These are phyloP conservation scores for Aptenodytes patagonicus DNA, from an alignment of 2,113 vertebrate species.

Conservation along the genomic window DNA sequence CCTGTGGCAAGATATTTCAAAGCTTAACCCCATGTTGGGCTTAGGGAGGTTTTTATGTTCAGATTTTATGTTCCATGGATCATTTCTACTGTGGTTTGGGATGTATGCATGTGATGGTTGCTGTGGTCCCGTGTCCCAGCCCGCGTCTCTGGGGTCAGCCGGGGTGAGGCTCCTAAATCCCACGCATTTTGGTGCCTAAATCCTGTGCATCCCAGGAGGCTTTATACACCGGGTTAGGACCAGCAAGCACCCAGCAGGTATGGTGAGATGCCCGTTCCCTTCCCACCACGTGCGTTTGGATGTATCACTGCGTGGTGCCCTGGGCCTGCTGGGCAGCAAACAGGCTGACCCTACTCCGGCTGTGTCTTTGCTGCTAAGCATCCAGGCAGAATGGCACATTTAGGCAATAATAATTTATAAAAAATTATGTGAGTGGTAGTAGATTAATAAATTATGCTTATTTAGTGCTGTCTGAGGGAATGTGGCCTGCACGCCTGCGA, in stretches of 20 bases:
- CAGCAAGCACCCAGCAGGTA: fast-evolving
- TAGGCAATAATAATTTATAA: neutral
- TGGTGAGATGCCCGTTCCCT: fast-evolving
- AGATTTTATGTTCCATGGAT: neutral
- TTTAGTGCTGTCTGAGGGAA: neutral
- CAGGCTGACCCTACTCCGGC: neutral
- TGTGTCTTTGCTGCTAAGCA: neutral
- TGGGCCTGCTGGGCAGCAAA: neutral
- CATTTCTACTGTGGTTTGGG: neutral
- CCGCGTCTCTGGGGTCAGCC: fast-evolving
- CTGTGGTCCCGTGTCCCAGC: fast-evolving
- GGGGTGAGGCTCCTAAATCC: neutral
- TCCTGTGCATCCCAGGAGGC: neutral
- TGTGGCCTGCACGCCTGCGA: neutral
- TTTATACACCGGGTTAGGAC: fast-evolving
- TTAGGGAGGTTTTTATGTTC: neutral
- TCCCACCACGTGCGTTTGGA: fast-evolving
- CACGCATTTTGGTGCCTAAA: neutral
- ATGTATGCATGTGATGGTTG: fast-evolving
- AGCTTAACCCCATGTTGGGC: slow-evolving; percentile 25
- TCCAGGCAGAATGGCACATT: neutral
- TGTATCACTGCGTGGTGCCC: fast-evolving
- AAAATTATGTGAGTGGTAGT: neutral
- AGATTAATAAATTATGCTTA: neutral
- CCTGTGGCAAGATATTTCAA: neutral